Evolutionary conservation across 2,888 invertebrate species (phyloP).

Genomic region (Philopedon plagiatum): DNA sequence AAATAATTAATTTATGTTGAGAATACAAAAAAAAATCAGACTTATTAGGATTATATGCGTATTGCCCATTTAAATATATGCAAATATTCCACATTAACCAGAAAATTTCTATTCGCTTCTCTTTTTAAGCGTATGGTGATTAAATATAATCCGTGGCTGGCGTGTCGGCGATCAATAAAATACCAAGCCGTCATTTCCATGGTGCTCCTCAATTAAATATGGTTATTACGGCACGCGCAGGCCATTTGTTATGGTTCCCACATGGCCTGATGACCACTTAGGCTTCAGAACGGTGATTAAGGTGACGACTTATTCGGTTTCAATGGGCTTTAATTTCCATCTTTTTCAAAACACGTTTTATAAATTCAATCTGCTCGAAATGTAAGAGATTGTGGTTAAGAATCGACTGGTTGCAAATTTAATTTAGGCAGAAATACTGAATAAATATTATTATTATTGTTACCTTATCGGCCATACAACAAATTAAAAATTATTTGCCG

Average conservation of each 20-base stretch:
- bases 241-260: conserved; percentile 49
- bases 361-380: too few species aligned
- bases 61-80: neutral
- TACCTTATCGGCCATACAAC: too few species aligned
- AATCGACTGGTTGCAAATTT: too few species aligned
- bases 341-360: conserved; percentile 22
- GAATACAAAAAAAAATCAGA: too few species aligned
- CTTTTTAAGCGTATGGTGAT: conserved; percentile 35
- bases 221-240: conserved; percentile 52
- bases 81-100: too few species aligned
- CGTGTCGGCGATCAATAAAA: conserved; percentile 56
- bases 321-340: conserved; percentile 27
- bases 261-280: conserved; percentile 47
- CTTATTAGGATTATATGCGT: too few species aligned
- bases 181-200: conserved; percentile 56
- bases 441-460: too few species aligned
- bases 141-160: conserved; percentile 27
- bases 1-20: too few species aligned
- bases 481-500: too few species aligned
- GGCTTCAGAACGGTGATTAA: conserved; percentile 35
- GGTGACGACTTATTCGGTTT: conserved; percentile 46
- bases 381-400: too few species aligned
- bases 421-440: too few species aligned
- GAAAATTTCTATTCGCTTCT: conserved; percentile 13
- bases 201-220: conserved; percentile 54